phyloP scores from a whole-genome alignment of 53 echinoderm and acorn worm genomes.

The Pentamera pediparva region DNA sequence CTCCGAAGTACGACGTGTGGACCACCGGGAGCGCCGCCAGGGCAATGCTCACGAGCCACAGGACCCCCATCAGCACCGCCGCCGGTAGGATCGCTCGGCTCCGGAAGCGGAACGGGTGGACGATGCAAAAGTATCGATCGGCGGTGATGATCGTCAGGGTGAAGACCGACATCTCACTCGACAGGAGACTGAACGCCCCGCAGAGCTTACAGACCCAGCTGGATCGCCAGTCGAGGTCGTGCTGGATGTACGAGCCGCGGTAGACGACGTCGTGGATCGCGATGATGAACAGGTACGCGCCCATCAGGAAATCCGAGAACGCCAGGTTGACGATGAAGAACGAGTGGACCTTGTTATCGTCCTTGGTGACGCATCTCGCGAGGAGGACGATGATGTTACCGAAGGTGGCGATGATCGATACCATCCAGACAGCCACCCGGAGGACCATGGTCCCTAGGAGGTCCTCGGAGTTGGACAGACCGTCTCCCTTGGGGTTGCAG shows the following conservation, averaged over 20 bases:
- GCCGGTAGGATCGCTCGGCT: conserved; percentile 75
- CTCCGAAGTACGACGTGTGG: conserved; percentile 69
- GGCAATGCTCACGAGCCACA: conserved; percentile 66
- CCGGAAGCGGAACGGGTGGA: conserved; percentile 89
- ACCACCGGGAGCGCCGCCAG: conserved; percentile 70
- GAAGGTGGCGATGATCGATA: conserved; percentile 71
- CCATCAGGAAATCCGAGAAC: conserved; percentile 91
- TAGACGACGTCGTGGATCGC: conserved; percentile 85
- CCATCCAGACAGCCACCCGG: conserved; percentile 86
- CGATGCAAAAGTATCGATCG: conserved; percentile 87
- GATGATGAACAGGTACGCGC: conserved; percentile 78
- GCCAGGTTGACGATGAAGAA: conserved; percentile 98
- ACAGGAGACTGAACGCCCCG: conserved; percentile 89
- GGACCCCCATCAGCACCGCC: conserved; percentile 63
- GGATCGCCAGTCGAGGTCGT: conserved; percentile 74
- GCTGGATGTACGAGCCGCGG: conserved; percentile 67
- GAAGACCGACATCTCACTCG: conserved; percentile 90
- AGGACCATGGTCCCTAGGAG: conserved; percentile 71
- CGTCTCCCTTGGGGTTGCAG: conserved; percentile 75
- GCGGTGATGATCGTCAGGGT: conserved; percentile 83
- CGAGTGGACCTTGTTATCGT: conserved; percentile 85
- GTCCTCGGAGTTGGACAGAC: conserved; percentile 72
- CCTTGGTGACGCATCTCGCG: conserved; percentile 74
- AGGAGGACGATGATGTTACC: conserved; percentile 84
- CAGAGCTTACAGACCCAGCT: conserved; percentile 71